Evolutionary conservation across 2,888 invertebrate species (phyloP), one percentile per base, ranked within the genome.

Genomic region (Pyrocoelia pectoralis): DNA sequence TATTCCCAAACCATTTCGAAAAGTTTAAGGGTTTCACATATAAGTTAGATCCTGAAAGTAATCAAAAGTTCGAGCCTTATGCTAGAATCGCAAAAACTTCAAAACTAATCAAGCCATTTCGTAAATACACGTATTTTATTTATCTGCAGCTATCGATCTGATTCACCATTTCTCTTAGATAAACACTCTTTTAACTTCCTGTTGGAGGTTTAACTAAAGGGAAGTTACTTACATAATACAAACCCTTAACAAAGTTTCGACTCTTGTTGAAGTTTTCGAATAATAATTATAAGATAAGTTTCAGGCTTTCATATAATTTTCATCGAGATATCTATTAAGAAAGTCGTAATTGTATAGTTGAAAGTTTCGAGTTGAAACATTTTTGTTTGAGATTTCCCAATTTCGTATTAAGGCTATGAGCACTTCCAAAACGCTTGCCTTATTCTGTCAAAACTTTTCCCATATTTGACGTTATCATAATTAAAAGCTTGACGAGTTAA

Each of bases 41-140:
- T 53, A 62, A 52, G 57, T 48, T 19, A 53, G 46, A 62, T 57
- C 51, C 50, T 55, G 58, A 29, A 64, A 64, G 63, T 64, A 64
- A 64, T 64, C 63, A 51, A 54, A 64, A 64, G 54, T 64, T 58
- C 49, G 38, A 54, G 59, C 58, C 58, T 64, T 64, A 64, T 64
- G 59, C 41, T 53, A 41, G 51, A 50, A 56, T 59, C 50, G 63
- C 52, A 43, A 46, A 57, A 62, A 58, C 50, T 64, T 64, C 50
- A 40, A 59, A 64, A 64, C 58, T 64, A 64, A 64, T 64, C 58
- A 64, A 64, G 58, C 49, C 50, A 64, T 55, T 33, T 50, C 49
- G 48, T 48, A 59, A 59, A 57, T 57, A 57, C 40, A 38, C 29
- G 40, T 50, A 57, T 57, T 57, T 57, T 19, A 10, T 12, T 50